Percentiles rank a stretch among this genome's conserved stretches.
phyloP scores from a whole-genome alignment of 2,888 invertebrate genomes.

The Eupsilia transversa region DNA sequence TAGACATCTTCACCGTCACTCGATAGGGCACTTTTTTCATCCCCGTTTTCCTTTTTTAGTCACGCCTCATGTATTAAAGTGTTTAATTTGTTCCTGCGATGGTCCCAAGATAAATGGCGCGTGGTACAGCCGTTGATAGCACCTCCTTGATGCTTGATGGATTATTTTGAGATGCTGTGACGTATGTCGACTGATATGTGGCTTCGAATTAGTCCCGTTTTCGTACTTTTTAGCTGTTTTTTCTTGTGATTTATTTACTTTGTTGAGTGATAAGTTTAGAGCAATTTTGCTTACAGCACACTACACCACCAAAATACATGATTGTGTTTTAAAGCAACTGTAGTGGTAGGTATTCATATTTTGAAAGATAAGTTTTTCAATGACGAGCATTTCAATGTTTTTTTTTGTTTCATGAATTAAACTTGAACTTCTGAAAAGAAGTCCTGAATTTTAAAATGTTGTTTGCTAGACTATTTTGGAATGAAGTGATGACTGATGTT shows the following conservation, averaged over 20 bases:
- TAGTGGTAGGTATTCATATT: not conserved
- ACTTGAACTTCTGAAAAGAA: not conserved
- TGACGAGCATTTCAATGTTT: not conserved
- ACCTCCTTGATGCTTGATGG: conserved; percentile 76
- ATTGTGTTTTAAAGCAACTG: not conserved
- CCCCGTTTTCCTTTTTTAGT: conserved; percentile 83
- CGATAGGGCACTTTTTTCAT: conserved; percentile 65
- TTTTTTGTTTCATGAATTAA: too few species aligned
- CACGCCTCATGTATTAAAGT: conserved; percentile 89
- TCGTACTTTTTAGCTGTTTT: not conserved
- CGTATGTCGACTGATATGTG: conserved; percentile 72
- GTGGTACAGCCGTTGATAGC: conserved; percentile 70
- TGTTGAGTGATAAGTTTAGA: not conserved
- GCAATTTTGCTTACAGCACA: not conserved
- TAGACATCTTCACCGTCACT: conserved; percentile 34
- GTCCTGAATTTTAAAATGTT: not conserved
- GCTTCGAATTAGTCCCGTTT: conserved; percentile 51
- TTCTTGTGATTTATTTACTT: conserved; percentile 13
- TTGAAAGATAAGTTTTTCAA: not conserved
- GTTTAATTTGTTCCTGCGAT: conserved; percentile 88
- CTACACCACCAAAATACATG: not conserved
- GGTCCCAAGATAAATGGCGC: conserved; percentile 81
- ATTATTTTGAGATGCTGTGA: conserved; percentile 79
- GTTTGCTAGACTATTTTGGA: not conserved
- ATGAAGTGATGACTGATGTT: not conserved